Base-by-base conservation (phyloP, 2,113 vertebrate genomes). In the Xerus inauris region DNA sequence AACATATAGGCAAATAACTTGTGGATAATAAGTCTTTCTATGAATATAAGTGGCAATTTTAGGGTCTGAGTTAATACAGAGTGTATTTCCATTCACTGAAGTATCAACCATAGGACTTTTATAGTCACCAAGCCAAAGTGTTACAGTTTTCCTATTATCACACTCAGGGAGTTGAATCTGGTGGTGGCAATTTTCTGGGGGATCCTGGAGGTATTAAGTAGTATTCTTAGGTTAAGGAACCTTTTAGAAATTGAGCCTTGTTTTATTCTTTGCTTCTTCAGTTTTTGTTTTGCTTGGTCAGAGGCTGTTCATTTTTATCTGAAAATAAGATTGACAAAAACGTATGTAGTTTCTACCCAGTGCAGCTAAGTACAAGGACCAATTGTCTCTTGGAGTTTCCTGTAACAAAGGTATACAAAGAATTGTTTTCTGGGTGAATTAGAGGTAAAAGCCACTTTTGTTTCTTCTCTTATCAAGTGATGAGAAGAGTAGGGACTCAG, bases 381-480 rank as follows among this genome's bases (percentile, higher is more conserved):
- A 94, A 97, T 97, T 98, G 95, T 98, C 87, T 96, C 84, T 89
- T 86, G 92, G 94, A 94, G 95, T 97, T 97, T 95, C 92, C 94
- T 97, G 49, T 96, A 95, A 98, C 97, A 97, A 92, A 97, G 95
- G 96, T 92, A 81, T 87, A 95, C 91, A 91, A 94, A 97, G 96
- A 96, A 96, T 96, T 96, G 97, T 97, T 97, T 98, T 96, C 92
- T 94, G 81, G 91, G 95, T 0, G 92, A 97, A 97, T 98, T 97
- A 97, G 94, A 97, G 96, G 95, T 97, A 97, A 98, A 98, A 97
- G 97, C 92, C 97, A 97, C 95, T 97, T 97, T 97, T 98, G 98
- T 98, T 97, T 98, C 97, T 98, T 90, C 95, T 96, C 89, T 95
- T 97, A 97, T 94, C 97, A 92, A 97, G 97, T 94, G 95, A 96